Evolutionary conservation across 2,888 invertebrate genomes (phyloP).

Genomic region (Hyles lineata): DNA sequence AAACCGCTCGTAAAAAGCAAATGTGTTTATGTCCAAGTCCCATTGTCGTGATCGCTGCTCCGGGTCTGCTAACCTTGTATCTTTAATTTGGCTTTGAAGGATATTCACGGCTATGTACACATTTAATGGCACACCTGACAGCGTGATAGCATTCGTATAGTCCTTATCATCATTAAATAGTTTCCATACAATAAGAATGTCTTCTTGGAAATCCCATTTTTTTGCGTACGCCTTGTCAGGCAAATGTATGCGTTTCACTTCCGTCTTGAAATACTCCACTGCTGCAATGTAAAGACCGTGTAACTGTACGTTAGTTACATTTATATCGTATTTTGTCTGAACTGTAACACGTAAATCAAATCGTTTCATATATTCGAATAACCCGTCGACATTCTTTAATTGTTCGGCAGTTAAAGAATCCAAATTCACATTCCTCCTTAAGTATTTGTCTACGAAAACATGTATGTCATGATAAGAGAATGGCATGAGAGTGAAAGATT

Average conservation of each 20-base stretch:
- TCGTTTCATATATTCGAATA: slow-evolving; percentile 26
- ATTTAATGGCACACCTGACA: slow-evolving; percentile 21
- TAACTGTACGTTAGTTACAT: slow-evolving; percentile 2
- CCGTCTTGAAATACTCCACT: slow-evolving; percentile 2
- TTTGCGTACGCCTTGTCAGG: neutral
- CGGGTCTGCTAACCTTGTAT: neutral
- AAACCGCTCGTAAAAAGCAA: slow-evolving; percentile 37
- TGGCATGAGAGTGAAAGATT: slow-evolving; percentile 5
- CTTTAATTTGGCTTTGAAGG: slow-evolving; percentile 12
- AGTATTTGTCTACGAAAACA: slow-evolving; percentile 32
- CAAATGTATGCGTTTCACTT: slow-evolving; percentile 12
- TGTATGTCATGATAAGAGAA: slow-evolving; percentile 31
- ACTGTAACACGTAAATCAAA: neutral
- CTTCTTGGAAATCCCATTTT: slow-evolving; percentile 6
- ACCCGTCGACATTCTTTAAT: slow-evolving; percentile 29
- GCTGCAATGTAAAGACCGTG: slow-evolving; percentile 19
- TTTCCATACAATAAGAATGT: neutral
- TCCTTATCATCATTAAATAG: neutral
- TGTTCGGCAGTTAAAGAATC: slow-evolving; percentile 30
- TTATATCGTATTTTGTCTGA: neutral
- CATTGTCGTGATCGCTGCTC: slow-evolving; percentile 26
- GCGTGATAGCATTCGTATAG: neutral
- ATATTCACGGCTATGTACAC: slow-evolving; percentile 21
- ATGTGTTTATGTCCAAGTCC: slow-evolving; percentile 37
- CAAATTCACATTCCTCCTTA: slow-evolving; percentile 34